phyloP scores from a whole-genome alignment of 2,888 invertebrate species.

The Athetis lepigone region DNA sequence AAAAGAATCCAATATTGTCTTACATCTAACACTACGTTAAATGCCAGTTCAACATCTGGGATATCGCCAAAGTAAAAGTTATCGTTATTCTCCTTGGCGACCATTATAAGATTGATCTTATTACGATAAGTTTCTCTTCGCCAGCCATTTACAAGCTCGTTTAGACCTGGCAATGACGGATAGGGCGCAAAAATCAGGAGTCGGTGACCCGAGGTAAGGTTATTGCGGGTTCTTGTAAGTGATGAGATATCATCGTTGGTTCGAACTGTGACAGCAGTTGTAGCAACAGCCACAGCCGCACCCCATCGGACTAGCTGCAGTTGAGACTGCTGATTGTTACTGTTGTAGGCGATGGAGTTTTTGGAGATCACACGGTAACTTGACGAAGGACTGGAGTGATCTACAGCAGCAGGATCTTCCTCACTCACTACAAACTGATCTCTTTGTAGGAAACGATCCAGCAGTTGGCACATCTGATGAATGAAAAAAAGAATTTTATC shows the following conservation, averaged over 20 bases:
- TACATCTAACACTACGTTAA: conserved; percentile 59
- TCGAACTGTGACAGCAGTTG: conserved; percentile 57
- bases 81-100: conserved; percentile 39
- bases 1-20: conserved; percentile 26
- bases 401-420: conserved; percentile 30
- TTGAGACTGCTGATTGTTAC: conserved; percentile 32
- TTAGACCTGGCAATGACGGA: conserved; percentile 61
- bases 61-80: conserved; percentile 38
- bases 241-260: conserved; percentile 55
- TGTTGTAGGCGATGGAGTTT: conserved; percentile 35
- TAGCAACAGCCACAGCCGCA: conserved; percentile 15
- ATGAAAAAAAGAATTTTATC: neutral
- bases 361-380: conserved; percentile 51
- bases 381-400: conserved; percentile 20
- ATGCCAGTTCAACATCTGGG: conserved; percentile 53
- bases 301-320: conserved; percentile 61
- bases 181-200: conserved; percentile 62
- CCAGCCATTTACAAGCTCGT: conserved; percentile 62
- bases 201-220: conserved; percentile 44
- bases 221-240: conserved; percentile 51
- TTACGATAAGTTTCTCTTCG: conserved; percentile 57
- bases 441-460: conserved; percentile 44
- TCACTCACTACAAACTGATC: conserved; percentile 57
- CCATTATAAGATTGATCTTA: conserved; percentile 56
- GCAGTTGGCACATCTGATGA: conserved; percentile 48